Base-by-base conservation (phyloP, 2,113 vertebrate species). In the Pterocles burchelli region DNA sequence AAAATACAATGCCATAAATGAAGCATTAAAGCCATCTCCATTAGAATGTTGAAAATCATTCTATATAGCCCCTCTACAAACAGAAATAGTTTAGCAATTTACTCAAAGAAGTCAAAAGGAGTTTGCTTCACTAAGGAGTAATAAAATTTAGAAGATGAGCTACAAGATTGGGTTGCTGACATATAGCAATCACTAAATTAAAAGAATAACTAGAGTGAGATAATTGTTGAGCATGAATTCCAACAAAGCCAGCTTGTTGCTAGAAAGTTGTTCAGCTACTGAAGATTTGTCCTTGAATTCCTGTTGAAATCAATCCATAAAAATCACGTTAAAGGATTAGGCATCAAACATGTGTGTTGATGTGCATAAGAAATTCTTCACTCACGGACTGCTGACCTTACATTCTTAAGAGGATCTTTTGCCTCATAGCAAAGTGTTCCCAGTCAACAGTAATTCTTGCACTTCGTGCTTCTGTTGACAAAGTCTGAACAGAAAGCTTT, bases 321-420 rank as follows among this genome's bases (percentile, higher is more conserved):
- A 97, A 97, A 95, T 97, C 93, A 96, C 95, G 96, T 97, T 97
- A 97, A 97, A 93, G 93, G 95, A 97, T 97, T 96, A 96, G 68
- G 75, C 92, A 95, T 90, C 93, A 77, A 96, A 89, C 80, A 73
- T 78, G 78, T 77, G 86, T 94, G 94, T 88, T 97, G 95, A 97
- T 95, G 83, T 87, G 94, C 94, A 76, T 77, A 95, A 94, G 92
- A 96, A 97, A 96, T 93, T 95, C 94, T 94, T 96, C 88, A 38
- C 91, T 94, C 70, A 28, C 55, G 89, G 68, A 86, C 75, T 94
- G 80, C 93, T 97, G 96, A 95, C 95, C 96, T 95, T 66, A 90
- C 96, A 96, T 97, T 96, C 92, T 97, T 97, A 95, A 96, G 83
- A 94, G 90, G 96, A 97, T 97, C 77, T 96, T 96, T 95, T 87